Percentiles rank a stretch among this genome's conserved stretches.
These are phyloP conservation scores for Eurytoma californica DNA, from an alignment of 2,888 invertebrate genomes.

Conservation along the genomic window DNA sequence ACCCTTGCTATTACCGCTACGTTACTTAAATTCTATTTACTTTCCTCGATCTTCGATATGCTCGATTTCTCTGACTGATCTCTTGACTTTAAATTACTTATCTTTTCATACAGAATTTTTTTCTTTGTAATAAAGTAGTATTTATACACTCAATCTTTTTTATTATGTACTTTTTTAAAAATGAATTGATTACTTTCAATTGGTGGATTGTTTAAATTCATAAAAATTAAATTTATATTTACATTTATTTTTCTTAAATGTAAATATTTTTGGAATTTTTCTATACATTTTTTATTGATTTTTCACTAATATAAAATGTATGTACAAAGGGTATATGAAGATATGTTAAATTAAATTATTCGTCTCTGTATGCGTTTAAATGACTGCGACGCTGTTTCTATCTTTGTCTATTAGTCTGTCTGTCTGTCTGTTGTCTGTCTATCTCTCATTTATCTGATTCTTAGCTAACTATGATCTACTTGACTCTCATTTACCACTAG, in stretches of 20 bases:
- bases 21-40: constrained; percentile 15
- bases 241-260: too few species aligned
- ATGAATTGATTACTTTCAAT: too few species aligned
- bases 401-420: constrained; percentile 63
- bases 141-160: not conserved
- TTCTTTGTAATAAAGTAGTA: not conserved
- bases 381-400: constrained; percentile 51
- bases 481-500: not conserved
- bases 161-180: constrained; percentile 12
- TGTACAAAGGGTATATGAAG: too few species aligned
- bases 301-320: too few species aligned
- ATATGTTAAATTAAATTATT: too few species aligned
- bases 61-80: not conserved
- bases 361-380: not conserved
- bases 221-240: too few species aligned
- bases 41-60: constrained; percentile 20
- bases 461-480: constrained; percentile 36
- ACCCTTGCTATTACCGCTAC: not conserved
- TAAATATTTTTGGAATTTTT: too few species aligned
- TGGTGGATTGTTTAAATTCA: too few species aligned
- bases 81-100: not conserved
- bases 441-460: constrained; percentile 64
- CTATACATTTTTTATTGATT: too few species aligned
- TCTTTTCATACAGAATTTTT: too few species aligned
- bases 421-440: constrained; percentile 67